Evolutionary conservation across 2,113 vertebrate species (phyloP).

Genomic region (Glaucidium brasilianum): DNA sequence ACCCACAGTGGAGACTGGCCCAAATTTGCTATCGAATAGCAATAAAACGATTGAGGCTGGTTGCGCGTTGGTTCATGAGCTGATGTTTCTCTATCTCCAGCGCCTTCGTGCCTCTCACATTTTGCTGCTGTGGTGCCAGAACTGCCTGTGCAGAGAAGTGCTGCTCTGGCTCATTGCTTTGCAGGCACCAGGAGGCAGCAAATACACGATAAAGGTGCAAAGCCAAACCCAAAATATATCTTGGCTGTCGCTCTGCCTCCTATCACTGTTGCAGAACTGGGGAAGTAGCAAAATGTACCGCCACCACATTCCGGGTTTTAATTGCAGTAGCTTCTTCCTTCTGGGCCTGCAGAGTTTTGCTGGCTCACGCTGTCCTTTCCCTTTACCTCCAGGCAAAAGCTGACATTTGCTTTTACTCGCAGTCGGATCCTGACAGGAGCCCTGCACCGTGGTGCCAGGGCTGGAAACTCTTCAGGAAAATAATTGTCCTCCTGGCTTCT

Average conservation of each 20-base stretch:
- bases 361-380: fast-evolving
- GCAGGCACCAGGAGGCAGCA: slow-evolving; percentile 59
- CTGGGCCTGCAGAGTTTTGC: background rate
- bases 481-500: background rate
- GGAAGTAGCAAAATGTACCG: background rate
- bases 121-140: background rate
- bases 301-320: fast-evolving
- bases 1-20: too few species aligned
- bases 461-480: background rate
- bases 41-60: background rate
- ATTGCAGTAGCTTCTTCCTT: background rate
- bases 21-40: background rate
- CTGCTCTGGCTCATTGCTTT: background rate
- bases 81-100: background rate
- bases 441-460: background rate
- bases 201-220: slow-evolving; percentile 6
- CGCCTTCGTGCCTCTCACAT: fast-evolving
- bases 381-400: background rate
- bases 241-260: background rate
- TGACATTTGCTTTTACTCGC: background rate
- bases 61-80: fast-evolving
- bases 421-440: background rate
- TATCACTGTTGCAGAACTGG: background rate
- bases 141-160: background rate
- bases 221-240: background rate